Percentiles rank a stretch among this genome's conserved stretches.
Conservation (phyloP, 2,888 invertebrate genomes). For the Saturnia japonica region DNA sequence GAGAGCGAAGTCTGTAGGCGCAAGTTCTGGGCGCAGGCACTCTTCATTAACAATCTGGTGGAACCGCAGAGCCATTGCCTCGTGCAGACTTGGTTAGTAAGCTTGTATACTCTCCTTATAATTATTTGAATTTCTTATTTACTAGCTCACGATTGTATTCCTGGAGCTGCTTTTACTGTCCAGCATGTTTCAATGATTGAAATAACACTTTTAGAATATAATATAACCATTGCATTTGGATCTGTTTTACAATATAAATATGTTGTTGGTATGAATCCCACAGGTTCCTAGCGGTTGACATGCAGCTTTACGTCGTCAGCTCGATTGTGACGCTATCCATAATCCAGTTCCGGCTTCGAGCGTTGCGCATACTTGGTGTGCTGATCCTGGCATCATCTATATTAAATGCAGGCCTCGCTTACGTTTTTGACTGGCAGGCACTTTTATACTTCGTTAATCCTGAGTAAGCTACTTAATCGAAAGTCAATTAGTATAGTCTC, state of each 20-base stretch:
- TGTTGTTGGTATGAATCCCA: background rate
- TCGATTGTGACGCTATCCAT: constrained; percentile 45
- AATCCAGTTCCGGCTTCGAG: constrained; percentile 33
- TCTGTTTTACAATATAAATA: background rate
- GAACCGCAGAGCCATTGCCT: constrained; percentile 55
- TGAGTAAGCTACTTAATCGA: constrained; percentile 51
- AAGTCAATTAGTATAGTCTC: too few relatives aligned
- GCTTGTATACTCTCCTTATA: background rate
- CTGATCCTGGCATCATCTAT: constrained; percentile 36
- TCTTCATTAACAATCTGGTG: constrained; percentile 58
- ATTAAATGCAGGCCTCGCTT: constrained; percentile 49
- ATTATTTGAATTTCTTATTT: background rate
- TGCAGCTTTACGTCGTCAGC: constrained; percentile 56
- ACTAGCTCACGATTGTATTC: background rate
- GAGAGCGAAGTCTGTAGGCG: constrained; percentile 51
- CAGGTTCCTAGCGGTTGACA: constrained; percentile 67
- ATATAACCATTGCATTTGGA: background rate
- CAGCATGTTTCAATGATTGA: too few relatives aligned
- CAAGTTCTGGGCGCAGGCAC: constrained; percentile 61
- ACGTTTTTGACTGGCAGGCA: constrained; percentile 49
- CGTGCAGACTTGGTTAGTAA: constrained; percentile 58
- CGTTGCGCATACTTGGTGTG: constrained; percentile 38
- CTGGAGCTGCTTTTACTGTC: too few relatives aligned
- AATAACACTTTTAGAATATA: too few relatives aligned
- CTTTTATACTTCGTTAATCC: constrained; percentile 50